Percentiles rank a stretch among this genome's conserved stretches.
Evolutionary conservation across 2,888 invertebrate genomes (phyloP).

Genomic region (Lucinisca nassula): DNA sequence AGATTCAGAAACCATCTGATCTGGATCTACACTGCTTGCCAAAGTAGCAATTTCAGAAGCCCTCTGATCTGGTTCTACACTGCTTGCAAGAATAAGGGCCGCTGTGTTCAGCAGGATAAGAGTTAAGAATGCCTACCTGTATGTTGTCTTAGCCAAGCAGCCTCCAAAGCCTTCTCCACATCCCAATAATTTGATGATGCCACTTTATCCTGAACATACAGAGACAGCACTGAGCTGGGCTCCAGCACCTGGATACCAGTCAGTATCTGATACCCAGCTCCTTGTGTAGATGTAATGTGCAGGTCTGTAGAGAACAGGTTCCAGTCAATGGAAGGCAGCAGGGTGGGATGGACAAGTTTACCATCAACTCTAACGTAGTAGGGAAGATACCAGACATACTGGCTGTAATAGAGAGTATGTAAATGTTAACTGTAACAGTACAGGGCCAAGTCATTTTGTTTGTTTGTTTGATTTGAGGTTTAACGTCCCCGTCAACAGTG

Average conservation of each 20-base stretch:
- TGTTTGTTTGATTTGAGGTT: no score
- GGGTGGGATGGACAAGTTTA: conserved; percentile 35
- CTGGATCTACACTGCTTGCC: no score
- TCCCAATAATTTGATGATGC: conserved; percentile 54
- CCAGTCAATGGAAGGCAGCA: conserved; percentile 54
- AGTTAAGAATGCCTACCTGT: conserved; percentile 59
- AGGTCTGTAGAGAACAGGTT: conserved; percentile 50
- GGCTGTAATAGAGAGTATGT: conserved; percentile 48
- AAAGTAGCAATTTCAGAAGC: no score
- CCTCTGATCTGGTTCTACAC: no score
- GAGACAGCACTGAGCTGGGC: conserved; percentile 44
- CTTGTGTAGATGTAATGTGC: conserved; percentile 39
- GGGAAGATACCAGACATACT: conserved; percentile 62
- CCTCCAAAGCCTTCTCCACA: conserved; percentile 59
- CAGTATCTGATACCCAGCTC: conserved; percentile 44
- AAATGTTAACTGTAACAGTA: no score
- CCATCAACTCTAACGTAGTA: conserved; percentile 72
- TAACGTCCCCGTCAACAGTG: no score
- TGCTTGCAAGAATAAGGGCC: no score
- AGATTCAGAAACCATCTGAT: no score
- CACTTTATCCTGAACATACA: conserved; percentile 68
- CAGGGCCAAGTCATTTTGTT: no score
- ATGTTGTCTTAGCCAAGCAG: conserved; percentile 67
- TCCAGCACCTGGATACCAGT: conserved; percentile 51
- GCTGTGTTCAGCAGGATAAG: no score